These are phyloP conservation scores for Tryphoninae sp. DNA, from an alignment of 2,888 invertebrate species.

Conservation along the genomic window DNA sequence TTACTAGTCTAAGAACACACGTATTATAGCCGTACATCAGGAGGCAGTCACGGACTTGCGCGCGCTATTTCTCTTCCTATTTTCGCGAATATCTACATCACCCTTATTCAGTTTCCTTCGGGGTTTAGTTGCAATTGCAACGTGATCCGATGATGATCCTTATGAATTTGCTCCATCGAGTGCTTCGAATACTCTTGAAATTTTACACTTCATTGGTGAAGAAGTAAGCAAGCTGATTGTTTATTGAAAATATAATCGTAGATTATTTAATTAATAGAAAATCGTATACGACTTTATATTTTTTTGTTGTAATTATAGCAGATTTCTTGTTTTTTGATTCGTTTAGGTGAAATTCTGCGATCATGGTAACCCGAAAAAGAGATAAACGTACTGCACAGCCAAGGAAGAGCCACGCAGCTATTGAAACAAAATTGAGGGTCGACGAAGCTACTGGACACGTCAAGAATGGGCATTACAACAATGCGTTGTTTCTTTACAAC, in stretches of 20 bases:
- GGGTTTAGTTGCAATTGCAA: slow-evolving; percentile 63
- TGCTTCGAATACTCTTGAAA: neutral
- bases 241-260: neutral
- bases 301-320: neutral
- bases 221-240: slow-evolving; percentile 10
- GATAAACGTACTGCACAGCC: slow-evolving; percentile 49
- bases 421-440: slow-evolving; percentile 86
- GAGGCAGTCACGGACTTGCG: slow-evolving; percentile 66
- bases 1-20: slow-evolving; percentile 14
- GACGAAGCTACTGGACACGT: slow-evolving; percentile 91
- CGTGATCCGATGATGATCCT: slow-evolving; percentile 57
- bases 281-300: neutral
- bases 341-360: slow-evolving; percentile 11
- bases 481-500: slow-evolving; percentile 87
- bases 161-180: slow-evolving; percentile 14
- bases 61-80: slow-evolving; percentile 61
- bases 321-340: neutral
- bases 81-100: slow-evolving; percentile 50
- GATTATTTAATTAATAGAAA: neutral
- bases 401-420: slow-evolving; percentile 63
- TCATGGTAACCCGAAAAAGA: slow-evolving; percentile 55
- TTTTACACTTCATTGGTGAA: neutral
- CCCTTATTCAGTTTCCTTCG: slow-evolving; percentile 38
- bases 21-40: slow-evolving; percentile 51
- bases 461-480: slow-evolving; percentile 88